These are phyloP conservation scores for Lasiurus cinereus DNA, from an alignment of 2,113 vertebrate genomes.

Conservation along the genomic window DNA sequence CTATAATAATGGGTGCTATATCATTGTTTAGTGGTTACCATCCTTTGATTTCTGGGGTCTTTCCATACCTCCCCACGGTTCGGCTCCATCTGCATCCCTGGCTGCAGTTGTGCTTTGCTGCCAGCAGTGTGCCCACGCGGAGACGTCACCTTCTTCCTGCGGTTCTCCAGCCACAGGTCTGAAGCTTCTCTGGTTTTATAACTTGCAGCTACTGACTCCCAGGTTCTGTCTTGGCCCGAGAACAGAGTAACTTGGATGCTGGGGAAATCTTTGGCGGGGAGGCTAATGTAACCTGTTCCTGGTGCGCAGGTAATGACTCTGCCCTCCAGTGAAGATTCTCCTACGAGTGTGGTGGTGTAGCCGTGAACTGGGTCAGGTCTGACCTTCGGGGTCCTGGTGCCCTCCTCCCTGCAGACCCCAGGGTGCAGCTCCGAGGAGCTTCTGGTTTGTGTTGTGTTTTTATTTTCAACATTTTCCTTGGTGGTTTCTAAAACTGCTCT, in stretches of 20 bases:
- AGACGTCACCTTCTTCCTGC: rapidly evolving
- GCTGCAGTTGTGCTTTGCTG: neutral
- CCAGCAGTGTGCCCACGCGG: rapidly evolving
- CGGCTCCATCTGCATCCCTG: neutral
- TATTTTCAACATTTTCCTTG: neutral
- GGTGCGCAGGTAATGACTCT: neutral
- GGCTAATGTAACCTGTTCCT: neutral
- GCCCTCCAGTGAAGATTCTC: neutral
- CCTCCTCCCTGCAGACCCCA: neutral
- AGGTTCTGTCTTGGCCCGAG: neutral
- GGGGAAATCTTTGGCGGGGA: neutral
- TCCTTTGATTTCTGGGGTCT: neutral
- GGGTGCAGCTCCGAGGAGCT: neutral
- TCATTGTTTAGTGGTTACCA: neutral
- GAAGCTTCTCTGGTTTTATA: neutral
- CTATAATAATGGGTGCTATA: conserved; percentile 58
- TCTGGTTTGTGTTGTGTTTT: neutral
- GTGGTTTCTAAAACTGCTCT: conserved; percentile 43
- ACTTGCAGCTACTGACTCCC: neutral
- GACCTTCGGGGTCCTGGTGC: rapidly evolving
- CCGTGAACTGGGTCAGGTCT: neutral
- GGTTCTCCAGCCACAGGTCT: neutral
- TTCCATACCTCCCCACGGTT: neutral
- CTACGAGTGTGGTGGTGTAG: neutral
- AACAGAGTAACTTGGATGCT: neutral